A percentile compares a stretch with the other conserved stretches of the same genome.
Evolutionary conservation across 2,797 vertebrate genomes (phyloP).

Genomic region (Etheostoma nigrum): DNA sequence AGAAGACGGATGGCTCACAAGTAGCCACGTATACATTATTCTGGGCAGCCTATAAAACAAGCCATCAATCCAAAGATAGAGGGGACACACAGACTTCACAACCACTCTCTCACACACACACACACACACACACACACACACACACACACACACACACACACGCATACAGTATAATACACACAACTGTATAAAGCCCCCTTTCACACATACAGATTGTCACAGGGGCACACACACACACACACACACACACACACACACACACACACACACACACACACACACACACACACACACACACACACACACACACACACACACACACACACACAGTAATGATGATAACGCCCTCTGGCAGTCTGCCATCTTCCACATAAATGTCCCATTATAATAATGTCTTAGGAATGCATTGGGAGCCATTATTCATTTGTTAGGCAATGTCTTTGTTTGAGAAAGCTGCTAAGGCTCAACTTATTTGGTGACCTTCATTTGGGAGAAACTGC

Average conservation of each 20-base stretch:
- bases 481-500: slow-evolving; percentile 51
- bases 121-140: slow-evolving; percentile 34
- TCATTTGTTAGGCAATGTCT: slow-evolving; percentile 65
- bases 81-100: slow-evolving; percentile 42
- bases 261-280: background rate
- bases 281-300: background rate
- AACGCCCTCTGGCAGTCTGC: slow-evolving; percentile 74
- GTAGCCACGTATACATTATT: slow-evolving; percentile 68
- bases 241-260: background rate
- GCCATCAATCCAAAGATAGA: slow-evolving; percentile 66
- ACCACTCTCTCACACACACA: slow-evolving; percentile 22
- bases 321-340: slow-evolving; percentile 54
- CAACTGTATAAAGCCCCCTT: slow-evolving; percentile 18
- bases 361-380: slow-evolving; percentile 70
- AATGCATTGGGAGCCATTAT: slow-evolving; percentile 57
- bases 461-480: slow-evolving; percentile 67
- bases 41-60: slow-evolving; percentile 70
- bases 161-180: slow-evolving; percentile 22
- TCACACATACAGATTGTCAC: slow-evolving; percentile 33
- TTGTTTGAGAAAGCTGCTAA: slow-evolving; percentile 57
- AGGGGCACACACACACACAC: slow-evolving; percentile 9
- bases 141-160: slow-evolving; percentile 34
- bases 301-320: background rate
- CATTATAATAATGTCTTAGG: slow-evolving; percentile 76
- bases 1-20: slow-evolving; percentile 74